A percentile compares a stretch with the other conserved stretches of the same genome.
These are phyloP conservation scores for Argyresthia albistria DNA, from an alignment of 2,888 invertebrate species.

Conservation along the genomic window DNA sequence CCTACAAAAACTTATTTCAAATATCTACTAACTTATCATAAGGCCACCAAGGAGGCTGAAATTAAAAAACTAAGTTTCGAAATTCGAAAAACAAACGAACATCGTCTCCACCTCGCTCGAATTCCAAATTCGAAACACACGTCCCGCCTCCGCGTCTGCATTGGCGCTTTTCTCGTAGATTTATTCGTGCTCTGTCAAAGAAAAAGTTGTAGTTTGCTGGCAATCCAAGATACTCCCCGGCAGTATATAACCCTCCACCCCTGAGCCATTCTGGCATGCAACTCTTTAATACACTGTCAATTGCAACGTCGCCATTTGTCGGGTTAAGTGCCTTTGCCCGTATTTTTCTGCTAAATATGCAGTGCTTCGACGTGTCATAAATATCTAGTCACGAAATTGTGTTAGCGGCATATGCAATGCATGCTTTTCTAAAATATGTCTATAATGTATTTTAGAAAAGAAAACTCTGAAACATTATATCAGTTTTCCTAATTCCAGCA, in stretches of 20 bases:
- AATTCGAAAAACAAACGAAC: conserved; percentile 2
- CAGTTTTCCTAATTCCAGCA: too few relatives aligned
- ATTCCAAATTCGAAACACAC: conserved; percentile 4
- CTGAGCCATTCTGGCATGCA: conserved; percentile 51
- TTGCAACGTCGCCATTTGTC: conserved; percentile 67
- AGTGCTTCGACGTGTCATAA: conserved; percentile 18
- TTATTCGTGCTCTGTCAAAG: conserved; percentile 65
- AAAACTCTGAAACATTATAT: too few relatives aligned
- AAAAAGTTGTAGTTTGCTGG: conserved; percentile 56
- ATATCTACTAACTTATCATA: neutral
- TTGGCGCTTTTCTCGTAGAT: conserved; percentile 42
- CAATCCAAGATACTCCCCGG: conserved; percentile 36
- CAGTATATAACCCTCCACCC: conserved; percentile 8
- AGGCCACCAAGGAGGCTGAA: neutral
- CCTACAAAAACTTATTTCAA: neutral
- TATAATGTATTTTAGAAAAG: too few relatives aligned
- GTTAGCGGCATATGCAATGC: too few relatives aligned
- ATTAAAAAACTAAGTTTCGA: neutral
- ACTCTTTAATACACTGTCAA: conserved; percentile 69
- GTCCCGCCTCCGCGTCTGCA: conserved; percentile 32
- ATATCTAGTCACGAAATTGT: neutral
- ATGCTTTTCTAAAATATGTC: too few relatives aligned
- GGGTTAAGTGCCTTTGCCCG: conserved; percentile 51
- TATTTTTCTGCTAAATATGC: conserved; percentile 45
- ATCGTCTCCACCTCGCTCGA: neutral